phyloP scores from a whole-genome alignment of 1,140 invertebrate genomes.

The Drosophila kanapiae region DNA sequence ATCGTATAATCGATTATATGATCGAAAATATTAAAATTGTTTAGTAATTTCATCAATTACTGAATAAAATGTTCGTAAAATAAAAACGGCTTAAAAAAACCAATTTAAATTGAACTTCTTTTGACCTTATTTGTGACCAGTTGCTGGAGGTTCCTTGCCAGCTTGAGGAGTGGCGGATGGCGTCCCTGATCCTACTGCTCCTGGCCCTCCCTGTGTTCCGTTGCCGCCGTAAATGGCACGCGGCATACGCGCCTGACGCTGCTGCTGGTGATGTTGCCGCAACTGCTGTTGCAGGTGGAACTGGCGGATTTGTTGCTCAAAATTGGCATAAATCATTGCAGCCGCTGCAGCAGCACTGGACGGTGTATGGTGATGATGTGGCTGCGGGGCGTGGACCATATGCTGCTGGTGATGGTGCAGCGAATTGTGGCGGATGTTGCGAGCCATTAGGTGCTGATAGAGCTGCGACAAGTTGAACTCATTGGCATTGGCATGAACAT shows the following conservation, averaged over 20 bases:
- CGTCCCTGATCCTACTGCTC: not conserved
- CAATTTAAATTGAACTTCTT: not conserved
- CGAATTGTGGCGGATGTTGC: constrained; percentile 45
- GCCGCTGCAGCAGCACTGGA: constrained; percentile 38
- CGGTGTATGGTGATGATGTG: constrained; percentile 14
- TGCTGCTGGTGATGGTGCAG: constrained; percentile 17
- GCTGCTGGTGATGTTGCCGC: constrained; percentile 43
- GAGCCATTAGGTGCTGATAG: constrained; percentile 54
- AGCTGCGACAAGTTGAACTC: constrained; percentile 41
- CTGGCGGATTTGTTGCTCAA: constrained; percentile 57
- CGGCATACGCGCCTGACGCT: constrained; percentile 23
- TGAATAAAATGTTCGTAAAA: constrained; percentile 1
- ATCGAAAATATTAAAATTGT: not conserved
- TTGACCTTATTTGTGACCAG: constrained; percentile 32
- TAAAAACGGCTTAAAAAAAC: not conserved
- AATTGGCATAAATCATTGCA: constrained; percentile 50
- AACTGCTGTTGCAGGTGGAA: constrained; percentile 27
- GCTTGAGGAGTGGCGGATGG: not conserved
- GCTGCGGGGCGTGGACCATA: constrained; percentile 15
- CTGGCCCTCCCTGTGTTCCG: not conserved
- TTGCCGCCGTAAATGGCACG: constrained; percentile 54
- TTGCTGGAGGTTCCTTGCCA: constrained; percentile 25
- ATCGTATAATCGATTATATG: too few species aligned
- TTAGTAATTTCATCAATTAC: not conserved
- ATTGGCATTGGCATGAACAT: constrained; percentile 23